Evolutionary conservation across 2,797 vertebrate genomes (phyloP).

Genomic region (Melopsittacus undulatus): DNA sequence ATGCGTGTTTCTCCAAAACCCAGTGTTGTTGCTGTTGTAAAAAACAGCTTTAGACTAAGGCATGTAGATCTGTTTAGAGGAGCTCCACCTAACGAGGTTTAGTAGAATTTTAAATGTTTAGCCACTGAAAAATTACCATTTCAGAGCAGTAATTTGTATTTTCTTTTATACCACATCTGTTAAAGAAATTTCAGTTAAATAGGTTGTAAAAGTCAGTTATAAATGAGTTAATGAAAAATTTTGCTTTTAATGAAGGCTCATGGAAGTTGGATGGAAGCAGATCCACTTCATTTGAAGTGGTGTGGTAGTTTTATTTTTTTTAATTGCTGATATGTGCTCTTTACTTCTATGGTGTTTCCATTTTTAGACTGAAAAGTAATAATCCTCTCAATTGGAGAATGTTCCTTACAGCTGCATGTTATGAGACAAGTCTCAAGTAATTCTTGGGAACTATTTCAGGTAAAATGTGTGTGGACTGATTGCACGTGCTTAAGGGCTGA

Average conservation of each 20-base stretch:
- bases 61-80: neutral
- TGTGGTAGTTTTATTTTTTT: neutral
- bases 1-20: neutral
- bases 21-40: neutral
- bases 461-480: neutral
- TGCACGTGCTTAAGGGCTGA: neutral
- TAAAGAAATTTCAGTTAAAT: neutral
- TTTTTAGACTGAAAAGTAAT: neutral
- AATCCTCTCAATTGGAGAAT: neutral
- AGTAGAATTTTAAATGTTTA: neutral
- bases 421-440: neutral
- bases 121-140: neutral
- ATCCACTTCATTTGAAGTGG: neutral
- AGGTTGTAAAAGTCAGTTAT: neutral
- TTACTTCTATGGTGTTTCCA: neutral
- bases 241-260: neutral
- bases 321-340: neutral
- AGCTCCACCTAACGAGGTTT: neutral
- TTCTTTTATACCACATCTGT: neutral
- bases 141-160: neutral
- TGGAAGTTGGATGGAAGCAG: neutral
- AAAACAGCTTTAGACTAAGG: neutral
- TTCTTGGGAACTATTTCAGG: neutral
- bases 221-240: neutral
- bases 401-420: neutral